phyloP scores from a whole-genome alignment of 2,113 vertebrate genomes.

The Scophthalmus maximus region DNA sequence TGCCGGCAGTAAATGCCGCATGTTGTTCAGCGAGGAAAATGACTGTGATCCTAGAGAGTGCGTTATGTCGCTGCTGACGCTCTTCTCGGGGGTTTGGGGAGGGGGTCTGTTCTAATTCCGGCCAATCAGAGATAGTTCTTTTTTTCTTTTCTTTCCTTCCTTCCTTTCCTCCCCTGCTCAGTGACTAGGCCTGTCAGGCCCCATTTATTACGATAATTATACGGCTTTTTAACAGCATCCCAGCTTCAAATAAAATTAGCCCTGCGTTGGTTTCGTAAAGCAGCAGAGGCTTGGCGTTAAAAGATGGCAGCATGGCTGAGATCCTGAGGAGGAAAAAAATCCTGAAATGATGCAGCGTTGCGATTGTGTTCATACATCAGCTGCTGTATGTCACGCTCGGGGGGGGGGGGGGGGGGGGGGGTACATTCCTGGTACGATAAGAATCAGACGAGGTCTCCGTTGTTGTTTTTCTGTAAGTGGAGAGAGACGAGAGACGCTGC shows the following conservation, averaged over 20 bases:
- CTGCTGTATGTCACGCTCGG: too few species aligned
- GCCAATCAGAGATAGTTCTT: conserved; percentile 51
- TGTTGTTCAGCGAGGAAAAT: conserved; percentile 5
- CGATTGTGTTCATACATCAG: background rate
- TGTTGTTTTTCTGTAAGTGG: conserved; percentile 55
- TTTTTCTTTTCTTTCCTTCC: background rate
- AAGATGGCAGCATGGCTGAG: conserved; percentile 43
- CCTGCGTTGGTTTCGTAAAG: conserved; percentile 43
- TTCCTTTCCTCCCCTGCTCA: conserved; percentile 35
- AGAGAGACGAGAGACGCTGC: conserved; percentile 49
- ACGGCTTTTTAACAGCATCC: conserved; percentile 60
- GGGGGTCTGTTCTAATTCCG: conserved; percentile 60
- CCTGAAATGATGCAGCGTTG: background rate
- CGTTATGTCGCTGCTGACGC: conserved; percentile 11
- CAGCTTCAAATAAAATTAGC: conserved; percentile 51
- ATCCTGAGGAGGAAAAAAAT: background rate
- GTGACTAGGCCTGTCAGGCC: conserved; percentile 55
- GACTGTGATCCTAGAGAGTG: background rate
- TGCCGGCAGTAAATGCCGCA: background rate
- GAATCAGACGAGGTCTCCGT: background rate
- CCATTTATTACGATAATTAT: conserved; percentile 71
- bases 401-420: too few species aligned
- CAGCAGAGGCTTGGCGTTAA: conserved; percentile 18
- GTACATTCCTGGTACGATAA: conserved; percentile 9
- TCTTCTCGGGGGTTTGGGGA: conserved; percentile 24